These are phyloP conservation scores for Hipparchia sbordonii DNA, from an alignment of 2,888 invertebrate species.

Conservation along the genomic window DNA sequence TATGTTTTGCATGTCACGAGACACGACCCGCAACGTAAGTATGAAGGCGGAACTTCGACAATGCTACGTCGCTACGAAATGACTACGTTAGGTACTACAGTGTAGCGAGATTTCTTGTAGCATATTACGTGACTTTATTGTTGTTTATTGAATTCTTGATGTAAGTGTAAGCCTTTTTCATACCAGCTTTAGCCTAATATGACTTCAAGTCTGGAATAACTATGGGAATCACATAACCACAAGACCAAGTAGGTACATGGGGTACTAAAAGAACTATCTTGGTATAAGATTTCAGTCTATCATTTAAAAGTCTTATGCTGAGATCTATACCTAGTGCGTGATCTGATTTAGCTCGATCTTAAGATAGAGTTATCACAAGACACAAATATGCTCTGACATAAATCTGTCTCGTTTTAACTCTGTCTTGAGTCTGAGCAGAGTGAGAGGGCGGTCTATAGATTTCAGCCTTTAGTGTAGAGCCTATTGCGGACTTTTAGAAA, in stretches of 20 bases:
- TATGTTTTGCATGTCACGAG: conserved; percentile 31
- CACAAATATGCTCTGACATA: too few relatives aligned
- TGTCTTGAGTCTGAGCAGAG: too few relatives aligned
- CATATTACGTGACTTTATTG: neutral
- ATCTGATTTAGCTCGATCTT: too few relatives aligned
- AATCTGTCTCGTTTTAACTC: too few relatives aligned
- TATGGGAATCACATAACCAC: neutral
- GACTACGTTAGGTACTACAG: neutral
- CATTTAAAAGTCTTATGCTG: neutral
- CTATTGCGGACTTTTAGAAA: too few relatives aligned
- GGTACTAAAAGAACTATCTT: neutral
- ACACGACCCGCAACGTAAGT: conserved; percentile 41
- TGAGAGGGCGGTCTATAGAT: too few relatives aligned
- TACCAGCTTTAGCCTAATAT: neutral
- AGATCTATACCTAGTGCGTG: too few relatives aligned
- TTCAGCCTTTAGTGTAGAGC: too few relatives aligned
- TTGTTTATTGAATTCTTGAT: conserved; percentile 5
- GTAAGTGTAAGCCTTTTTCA: neutral
- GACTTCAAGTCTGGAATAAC: neutral
- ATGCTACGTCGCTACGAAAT: conserved; percentile 2
- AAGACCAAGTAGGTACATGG: neutral
- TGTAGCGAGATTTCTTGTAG: neutral
- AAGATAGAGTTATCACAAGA: too few relatives aligned
- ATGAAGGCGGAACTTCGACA: conserved; percentile 44
- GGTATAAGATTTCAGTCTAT: neutral